A percentile compares a stretch with the other conserved stretches of the same genome.
These are phyloP conservation scores for Dasypogon diadema DNA, from an alignment of 2,888 invertebrate genomes.

Conservation along the genomic window DNA sequence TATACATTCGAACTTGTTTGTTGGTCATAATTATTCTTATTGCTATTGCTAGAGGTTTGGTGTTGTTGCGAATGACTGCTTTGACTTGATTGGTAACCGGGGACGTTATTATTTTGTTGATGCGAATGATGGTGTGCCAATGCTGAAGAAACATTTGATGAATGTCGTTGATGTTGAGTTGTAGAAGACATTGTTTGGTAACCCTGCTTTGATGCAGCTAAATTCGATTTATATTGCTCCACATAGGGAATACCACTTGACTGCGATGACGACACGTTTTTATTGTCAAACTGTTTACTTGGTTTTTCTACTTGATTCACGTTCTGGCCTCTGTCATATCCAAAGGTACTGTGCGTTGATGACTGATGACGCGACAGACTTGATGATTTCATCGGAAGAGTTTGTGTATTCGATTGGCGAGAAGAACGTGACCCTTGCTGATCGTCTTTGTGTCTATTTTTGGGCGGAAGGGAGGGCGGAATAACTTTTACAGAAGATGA, in stretches of 20 bases:
- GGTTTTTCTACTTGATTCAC: conserved; percentile 59
- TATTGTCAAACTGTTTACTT: conserved; percentile 54
- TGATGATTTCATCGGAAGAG: conserved; percentile 65
- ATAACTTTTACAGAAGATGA: conserved; percentile 53
- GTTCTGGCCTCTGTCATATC: conserved; percentile 62
- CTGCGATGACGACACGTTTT: conserved; percentile 37
- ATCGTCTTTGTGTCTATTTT: conserved; percentile 66
- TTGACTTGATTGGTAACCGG: conserved; percentile 50
- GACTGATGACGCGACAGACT: conserved; percentile 60
- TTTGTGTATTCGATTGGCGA: conserved; percentile 63
- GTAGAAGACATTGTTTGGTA: conserved; percentile 32
- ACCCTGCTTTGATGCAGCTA: conserved; percentile 47
- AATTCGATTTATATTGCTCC: conserved; percentile 62
- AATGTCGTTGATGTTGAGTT: conserved; percentile 54
- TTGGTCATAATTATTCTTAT: conserved; percentile 54
- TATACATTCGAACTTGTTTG: conserved; percentile 59
- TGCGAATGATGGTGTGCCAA: conserved; percentile 58
- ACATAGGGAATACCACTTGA: conserved; percentile 60
- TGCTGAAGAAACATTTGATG: conserved; percentile 58
- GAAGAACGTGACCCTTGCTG: conserved; percentile 59
- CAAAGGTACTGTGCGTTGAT: conserved; percentile 62
- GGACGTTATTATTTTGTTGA: conserved; percentile 53
- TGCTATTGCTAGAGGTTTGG: conserved; percentile 48
- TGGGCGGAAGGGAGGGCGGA: conserved; percentile 68
- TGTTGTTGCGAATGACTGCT: conserved; percentile 57